These are phyloP conservation scores for Mus pahari DNA, from an alignment of 2,113 vertebrate species.

Conservation along the genomic window DNA sequence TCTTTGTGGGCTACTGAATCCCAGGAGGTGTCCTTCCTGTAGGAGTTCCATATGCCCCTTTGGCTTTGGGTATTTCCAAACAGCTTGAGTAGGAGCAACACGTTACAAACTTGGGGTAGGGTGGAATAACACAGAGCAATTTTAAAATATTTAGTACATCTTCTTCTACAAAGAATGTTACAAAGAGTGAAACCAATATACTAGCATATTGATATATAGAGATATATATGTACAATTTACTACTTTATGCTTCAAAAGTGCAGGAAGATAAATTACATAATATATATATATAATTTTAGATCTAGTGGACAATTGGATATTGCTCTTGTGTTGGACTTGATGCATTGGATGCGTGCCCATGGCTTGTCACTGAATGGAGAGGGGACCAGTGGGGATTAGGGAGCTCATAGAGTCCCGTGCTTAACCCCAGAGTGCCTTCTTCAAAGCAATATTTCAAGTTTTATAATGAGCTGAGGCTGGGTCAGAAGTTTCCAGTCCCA, in stretches of 20 bases:
- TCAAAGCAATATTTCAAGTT: conserved; percentile 56
- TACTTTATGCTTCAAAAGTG: conserved; percentile 83
- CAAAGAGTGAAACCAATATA: conserved; percentile 83
- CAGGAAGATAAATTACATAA: conserved; percentile 83
- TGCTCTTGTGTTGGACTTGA: conserved; percentile 86
- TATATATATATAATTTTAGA: conserved; percentile 63
- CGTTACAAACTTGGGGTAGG: conserved; percentile 45
- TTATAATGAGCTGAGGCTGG: background rate
- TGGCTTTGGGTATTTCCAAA: conserved; percentile 71
- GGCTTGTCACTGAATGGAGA: conserved; percentile 81
- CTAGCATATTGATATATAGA: conserved; percentile 76
- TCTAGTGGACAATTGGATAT: conserved; percentile 83
- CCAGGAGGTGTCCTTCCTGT: conserved; percentile 52
- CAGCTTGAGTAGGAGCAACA: conserved; percentile 55
- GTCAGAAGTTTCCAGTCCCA: background rate
- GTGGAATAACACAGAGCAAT: conserved; percentile 80
- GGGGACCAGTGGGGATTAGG: conserved; percentile 63
- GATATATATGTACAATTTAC: conserved; percentile 80
- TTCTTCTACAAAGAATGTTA: conserved; percentile 82
- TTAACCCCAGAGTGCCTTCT: conserved; percentile 43
- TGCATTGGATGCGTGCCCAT: conserved; percentile 83
- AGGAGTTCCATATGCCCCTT: conserved; percentile 24
- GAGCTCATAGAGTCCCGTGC: conserved; percentile 37
- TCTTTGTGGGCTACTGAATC: conserved; percentile 65
- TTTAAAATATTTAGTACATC: conserved; percentile 75